These are phyloP conservation scores for Hemicentrotus pulcherrimus DNA, from an alignment of 35 echinoderm and acorn worm genomes.

Conservation along the genomic window DNA sequence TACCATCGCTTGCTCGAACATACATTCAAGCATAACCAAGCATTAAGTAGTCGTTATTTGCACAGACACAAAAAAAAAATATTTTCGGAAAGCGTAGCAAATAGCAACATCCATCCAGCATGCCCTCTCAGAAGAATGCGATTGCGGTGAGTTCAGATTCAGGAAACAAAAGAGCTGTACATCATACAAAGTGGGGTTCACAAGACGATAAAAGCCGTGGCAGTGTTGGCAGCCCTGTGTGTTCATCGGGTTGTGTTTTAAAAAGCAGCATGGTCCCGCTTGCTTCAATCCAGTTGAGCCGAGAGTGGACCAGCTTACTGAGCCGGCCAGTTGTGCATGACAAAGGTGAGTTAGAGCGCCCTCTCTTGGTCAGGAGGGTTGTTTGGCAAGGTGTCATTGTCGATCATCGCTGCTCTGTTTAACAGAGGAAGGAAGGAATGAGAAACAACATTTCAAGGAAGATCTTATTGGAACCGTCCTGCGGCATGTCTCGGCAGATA, in stretches of 20 bases:
- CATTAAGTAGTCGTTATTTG: background rate
- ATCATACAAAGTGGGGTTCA: background rate
- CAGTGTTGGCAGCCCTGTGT: background rate
- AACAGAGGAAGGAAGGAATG: background rate
- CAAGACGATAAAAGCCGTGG: background rate
- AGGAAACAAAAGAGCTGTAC: background rate
- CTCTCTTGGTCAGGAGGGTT: slow-evolving; percentile 17
- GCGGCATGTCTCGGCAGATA: no score
- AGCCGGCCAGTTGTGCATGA: background rate
- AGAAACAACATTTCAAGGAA: background rate
- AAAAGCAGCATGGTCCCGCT: slow-evolving; percentile 15
- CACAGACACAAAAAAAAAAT: background rate
- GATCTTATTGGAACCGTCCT: no score
- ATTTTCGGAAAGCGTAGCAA: background rate
- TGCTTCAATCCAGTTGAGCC: slow-evolving; percentile 2
- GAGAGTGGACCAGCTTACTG: background rate
- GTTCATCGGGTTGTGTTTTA: background rate
- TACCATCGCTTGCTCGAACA: background rate
- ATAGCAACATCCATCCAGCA: background rate
- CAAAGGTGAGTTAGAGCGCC: background rate
- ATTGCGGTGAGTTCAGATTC: background rate
- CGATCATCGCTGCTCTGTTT: slow-evolving; percentile 41
- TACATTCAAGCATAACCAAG: background rate
- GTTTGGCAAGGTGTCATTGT: slow-evolving; percentile 54
- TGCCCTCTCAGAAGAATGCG: background rate